Conservation (phyloP, 2,797 vertebrate species). For the Lutjanus campechanus region DNA sequence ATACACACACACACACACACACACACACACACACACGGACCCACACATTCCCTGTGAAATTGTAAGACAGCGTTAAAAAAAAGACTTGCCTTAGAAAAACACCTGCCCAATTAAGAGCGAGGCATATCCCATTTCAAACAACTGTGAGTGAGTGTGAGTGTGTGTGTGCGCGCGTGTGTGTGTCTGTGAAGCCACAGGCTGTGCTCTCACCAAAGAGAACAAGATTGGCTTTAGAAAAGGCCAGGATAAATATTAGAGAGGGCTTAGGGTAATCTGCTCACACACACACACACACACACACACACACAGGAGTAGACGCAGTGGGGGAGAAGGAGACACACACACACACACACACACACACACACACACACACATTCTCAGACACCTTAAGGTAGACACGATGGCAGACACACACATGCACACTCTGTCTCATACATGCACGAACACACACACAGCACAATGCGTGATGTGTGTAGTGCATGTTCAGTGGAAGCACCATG, state of each 20-base stretch:
- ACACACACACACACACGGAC: constrained; percentile 41
- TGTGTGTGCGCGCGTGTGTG: constrained; percentile 41
- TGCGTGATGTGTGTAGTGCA: constrained; percentile 39
- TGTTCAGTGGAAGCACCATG: constrained; percentile 63
- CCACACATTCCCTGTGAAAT: constrained; percentile 68
- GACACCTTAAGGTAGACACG: constrained; percentile 79
- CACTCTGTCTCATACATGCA: constrained; percentile 29
- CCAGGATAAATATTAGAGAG: constrained; percentile 85
- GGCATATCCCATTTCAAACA: constrained; percentile 83
- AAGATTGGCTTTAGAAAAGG: constrained; percentile 84
- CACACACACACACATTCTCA: constrained; percentile 76
- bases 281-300: constrained; percentile 55
- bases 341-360: constrained; percentile 67
- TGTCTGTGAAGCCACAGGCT: constrained; percentile 67
- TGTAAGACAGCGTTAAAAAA: constrained; percentile 74
- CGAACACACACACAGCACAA: constrained; percentile 25
- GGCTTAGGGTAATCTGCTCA: constrained; percentile 82
- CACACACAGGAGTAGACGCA: constrained; percentile 49
- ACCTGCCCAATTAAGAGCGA: constrained; percentile 81
- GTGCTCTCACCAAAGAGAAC: constrained; percentile 80
- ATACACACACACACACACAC: constrained; percentile 37
- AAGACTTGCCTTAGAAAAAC: constrained; percentile 78
- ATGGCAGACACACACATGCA: constrained; percentile 64
- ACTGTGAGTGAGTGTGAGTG: constrained; percentile 51
- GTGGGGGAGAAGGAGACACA: constrained; percentile 71